Evolutionary conservation across 2,113 vertebrate species (phyloP), one percentile per base, ranked within the genome.

Genomic region (Cynopterus brachyotis): DNA sequence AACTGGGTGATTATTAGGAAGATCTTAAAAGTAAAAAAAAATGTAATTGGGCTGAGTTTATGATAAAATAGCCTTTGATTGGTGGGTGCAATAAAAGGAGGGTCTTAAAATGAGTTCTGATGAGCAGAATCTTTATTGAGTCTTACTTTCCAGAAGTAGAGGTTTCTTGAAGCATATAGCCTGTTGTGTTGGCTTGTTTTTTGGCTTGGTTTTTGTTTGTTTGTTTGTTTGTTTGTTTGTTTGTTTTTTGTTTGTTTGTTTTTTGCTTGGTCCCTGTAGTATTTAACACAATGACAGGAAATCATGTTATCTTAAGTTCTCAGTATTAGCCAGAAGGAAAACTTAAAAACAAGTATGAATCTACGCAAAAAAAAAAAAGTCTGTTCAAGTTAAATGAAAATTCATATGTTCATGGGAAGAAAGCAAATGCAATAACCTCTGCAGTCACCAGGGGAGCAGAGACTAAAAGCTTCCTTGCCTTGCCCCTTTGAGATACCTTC

Each of bases 91-190:
- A 16, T n/a, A 37, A 8, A 42, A 2, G 55, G 3, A 66, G 5
- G 66, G 1, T 45, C 47, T 94, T 69, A 9, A 35, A 24, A 5
- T 17, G 40, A 45, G 26, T 7, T 45, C 45, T 42, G 11, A 22
- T 13, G 24, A 64, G 30, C 4, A 81, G 40, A 89, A 28, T 62
- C 37, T 93, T 57, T 32, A 4, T 3, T 37, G 11, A 1, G 13
- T 16, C 35, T 96, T 30, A 35, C 0, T 8, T 69, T 67, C 55
- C 20, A 13, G 28, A 32, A 62, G 3, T 9, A 78, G 22, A 0
- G 20, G 32, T 1, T 50, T 35, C 22, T 6, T 15, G 37, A 24
- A 17, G 8, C 1, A 6, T 2, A 1, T 0, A 12, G 19, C 5
- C 20, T 59, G 4, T 30, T 50, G 20, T 7, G 16, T 72, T 28